Evolutionary conservation across 2,888 invertebrate species (phyloP), one percentile per base, ranked within the genome.

Genomic region (Ischnura elegans): DNA sequence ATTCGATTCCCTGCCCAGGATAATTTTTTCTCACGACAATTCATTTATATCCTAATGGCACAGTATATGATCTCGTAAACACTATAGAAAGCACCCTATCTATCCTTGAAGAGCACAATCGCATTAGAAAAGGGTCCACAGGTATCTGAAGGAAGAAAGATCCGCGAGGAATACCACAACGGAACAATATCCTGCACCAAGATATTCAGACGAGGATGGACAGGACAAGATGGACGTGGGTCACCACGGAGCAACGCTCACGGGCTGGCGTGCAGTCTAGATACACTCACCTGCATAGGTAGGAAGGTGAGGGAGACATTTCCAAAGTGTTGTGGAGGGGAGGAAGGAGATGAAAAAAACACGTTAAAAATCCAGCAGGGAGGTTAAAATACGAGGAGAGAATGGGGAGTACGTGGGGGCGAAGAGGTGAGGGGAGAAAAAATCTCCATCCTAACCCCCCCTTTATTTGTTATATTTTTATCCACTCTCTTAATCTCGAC

Each of bases 381-480:
- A 86, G 45, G n/a, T 42, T n/a, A 90, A 16, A 25, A n/a, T 36
- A 61, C 29, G 61, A 25, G 61, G 61, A 61, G 90, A 90, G 61
- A 36, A 47, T 16, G 61, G 42, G 25, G 46, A 10, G 46, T 43
- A 25, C 19, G n/a, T 45, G 36, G 42, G 55, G 36, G 13, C 42
- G 36, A 16, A 16, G 36, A 42, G 55, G 51, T 6, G 25, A 21
- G 3, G 21, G 13, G 43, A 42, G 36, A n/a, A 90, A 61, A 90
- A 90, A 76, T 36, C 76, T 76, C 76, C 36, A 29, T 76, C 76
- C n/a, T 61, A 51, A 55, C 87, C 42, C 85, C 46, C 90, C 61
- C 90, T 90, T 90, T 90, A 90, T 90, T 90, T 90, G 90, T 90
- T 90, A 90, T 90, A 90, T 90, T 90, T 90, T 90, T 90, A 90